phyloP scores from a whole-genome alignment of 1,140 invertebrate genomes.

The Cepaea nemoralis region DNA sequence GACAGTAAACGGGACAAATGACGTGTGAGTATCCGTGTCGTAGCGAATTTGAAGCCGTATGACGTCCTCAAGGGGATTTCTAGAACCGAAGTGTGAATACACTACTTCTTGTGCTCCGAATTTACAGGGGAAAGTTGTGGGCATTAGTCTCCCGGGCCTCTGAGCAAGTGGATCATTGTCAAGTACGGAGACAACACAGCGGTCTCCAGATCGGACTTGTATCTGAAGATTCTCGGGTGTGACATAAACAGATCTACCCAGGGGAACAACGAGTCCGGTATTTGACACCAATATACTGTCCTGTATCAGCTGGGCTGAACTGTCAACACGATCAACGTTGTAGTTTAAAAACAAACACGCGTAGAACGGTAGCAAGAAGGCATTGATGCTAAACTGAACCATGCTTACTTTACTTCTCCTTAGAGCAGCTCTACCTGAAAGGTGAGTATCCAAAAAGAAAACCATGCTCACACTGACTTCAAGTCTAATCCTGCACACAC shows the following conservation, averaged over 20 bases:
- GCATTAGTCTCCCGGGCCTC: conserved; percentile 67
- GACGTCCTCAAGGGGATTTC: conserved; percentile 62
- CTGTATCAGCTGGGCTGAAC: background rate
- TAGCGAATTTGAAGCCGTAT: conserved; percentile 69
- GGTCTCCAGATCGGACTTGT: conserved; percentile 61
- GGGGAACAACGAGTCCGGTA: conserved; percentile 58
- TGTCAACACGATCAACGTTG: background rate
- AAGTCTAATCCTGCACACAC: background rate
- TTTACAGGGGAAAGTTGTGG: conserved; percentile 67
- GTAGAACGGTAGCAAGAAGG: background rate
- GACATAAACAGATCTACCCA: conserved; percentile 67
- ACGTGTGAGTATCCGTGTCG: conserved; percentile 68
- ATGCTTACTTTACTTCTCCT: background rate
- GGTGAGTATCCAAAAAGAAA: background rate
- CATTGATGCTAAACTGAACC: background rate
- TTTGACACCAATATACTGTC: conserved; percentile 53
- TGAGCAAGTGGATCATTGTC: conserved; percentile 67
- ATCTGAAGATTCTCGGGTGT: conserved; percentile 68
- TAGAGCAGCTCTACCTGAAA: background rate
- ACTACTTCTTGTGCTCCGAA: conserved; percentile 67
- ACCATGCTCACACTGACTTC: background rate
- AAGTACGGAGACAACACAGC: conserved; percentile 67
- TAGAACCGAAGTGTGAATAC: conserved; percentile 71
- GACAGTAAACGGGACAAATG: conserved; percentile 70
- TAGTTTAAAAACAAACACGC: background rate